Base-by-base conservation (phyloP, 2,113 vertebrate genomes). In the Asarcornis scutulata region DNA sequence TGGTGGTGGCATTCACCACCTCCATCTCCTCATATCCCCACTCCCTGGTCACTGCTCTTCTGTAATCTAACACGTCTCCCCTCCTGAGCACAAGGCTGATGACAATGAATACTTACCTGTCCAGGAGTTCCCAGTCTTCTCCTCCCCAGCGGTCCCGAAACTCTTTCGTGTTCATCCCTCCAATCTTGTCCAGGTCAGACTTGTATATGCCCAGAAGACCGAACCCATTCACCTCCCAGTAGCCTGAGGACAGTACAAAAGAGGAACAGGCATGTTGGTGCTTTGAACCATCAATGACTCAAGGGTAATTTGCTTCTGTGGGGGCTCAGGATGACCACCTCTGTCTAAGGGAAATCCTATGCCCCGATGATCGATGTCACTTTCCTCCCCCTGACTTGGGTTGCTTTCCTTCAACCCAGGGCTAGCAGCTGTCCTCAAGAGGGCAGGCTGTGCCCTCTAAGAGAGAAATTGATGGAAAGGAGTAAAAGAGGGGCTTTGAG, bases 101-200 rank as follows among this genome's bases (percentile, higher is more conserved):
- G 34, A 58, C n/a, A 77, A 1, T 11, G 13, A 26, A 66, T 31
- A 20, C 95, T 90, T 83, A 99, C 99, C 99, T 98, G 98, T 99
- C 99, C 29, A 99, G 97, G 26, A 99, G 98, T 55, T 99, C 99
- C 99, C 99, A 99, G 98, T 99, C 99, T 88, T 99, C 99, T 97
- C 99, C 99, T 64, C 99, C 99, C 99, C 99, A 99, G 87, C 97
- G 98, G 62, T 99, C 98, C 50, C 91, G 98, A 96, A 98, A 99
- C 60, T 99, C 99, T 94, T 93, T 97, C 38, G 99, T 99, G 96
- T 99, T 99, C 99, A 99, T 99, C 91, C 99, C 99, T 68, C 99
- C 99, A 0, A 99, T 98, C 75, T 95, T 96, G 68, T 98, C 98
- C 97, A 99, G 97, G 95, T 99, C 99, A 22, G 99, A 99, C 94